Conservation (phyloP, 2,113 vertebrate genomes). For the Caranx melampygus region DNA sequence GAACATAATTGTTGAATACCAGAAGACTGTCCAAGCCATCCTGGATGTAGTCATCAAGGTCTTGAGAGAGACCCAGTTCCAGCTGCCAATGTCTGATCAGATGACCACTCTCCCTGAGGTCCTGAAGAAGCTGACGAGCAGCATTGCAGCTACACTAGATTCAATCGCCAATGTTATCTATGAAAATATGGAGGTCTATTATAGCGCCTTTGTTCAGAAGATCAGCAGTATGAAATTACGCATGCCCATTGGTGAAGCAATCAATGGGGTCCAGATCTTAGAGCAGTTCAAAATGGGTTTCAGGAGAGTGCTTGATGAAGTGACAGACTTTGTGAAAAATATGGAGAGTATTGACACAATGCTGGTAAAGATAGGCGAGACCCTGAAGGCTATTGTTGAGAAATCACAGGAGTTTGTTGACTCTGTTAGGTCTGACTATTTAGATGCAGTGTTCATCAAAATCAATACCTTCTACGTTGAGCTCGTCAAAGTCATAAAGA, state of each 20-base stretch:
- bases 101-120: slow-evolving; percentile 85
- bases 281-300: slow-evolving; percentile 66
- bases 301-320: slow-evolving; percentile 68
- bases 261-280: slow-evolving; percentile 77
- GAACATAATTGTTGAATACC: slow-evolving; percentile 78
- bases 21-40: slow-evolving; percentile 75
- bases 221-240: slow-evolving; percentile 78
- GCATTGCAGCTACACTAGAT: slow-evolving; percentile 67
- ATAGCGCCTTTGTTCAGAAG: slow-evolving; percentile 78
- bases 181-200: slow-evolving; percentile 69
- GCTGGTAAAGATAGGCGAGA: slow-evolving; percentile 79
- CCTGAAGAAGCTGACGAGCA: slow-evolving; percentile 70
- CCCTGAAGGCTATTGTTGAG: slow-evolving; percentile 77
- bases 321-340: slow-evolving; percentile 73
- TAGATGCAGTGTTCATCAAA: slow-evolving; percentile 77
- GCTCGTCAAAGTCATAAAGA: slow-evolving; percentile 69
- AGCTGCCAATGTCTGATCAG: slow-evolving; percentile 82
- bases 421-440: slow-evolving; percentile 80
- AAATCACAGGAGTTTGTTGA: slow-evolving; percentile 79
- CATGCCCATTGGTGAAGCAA: slow-evolving; percentile 74
- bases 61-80: slow-evolving; percentile 85
- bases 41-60: slow-evolving; percentile 83
- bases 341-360: slow-evolving; percentile 79
- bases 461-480: slow-evolving; percentile 71
- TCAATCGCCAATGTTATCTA: slow-evolving; percentile 34